Conservation (phyloP, 2,113 vertebrate genomes). For the Vimba vimba region DNA sequence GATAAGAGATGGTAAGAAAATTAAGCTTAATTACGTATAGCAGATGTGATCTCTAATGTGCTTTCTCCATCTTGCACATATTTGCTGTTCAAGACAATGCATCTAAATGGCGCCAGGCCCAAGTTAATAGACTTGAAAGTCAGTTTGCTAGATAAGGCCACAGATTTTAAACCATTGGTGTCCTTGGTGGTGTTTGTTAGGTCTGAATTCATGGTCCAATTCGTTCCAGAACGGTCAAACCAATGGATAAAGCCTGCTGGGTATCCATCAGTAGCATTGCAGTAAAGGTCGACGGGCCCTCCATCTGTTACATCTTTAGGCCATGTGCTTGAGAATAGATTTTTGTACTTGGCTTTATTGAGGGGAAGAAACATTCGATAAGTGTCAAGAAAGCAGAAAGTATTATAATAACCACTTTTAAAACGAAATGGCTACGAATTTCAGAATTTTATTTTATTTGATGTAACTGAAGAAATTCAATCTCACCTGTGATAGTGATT, state of each 20-base stretch:
- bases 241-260: conserved; percentile 67
- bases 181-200: fast-evolving
- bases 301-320: not conserved
- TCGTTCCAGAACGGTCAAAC: conserved; percentile 21
- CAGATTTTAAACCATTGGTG: conserved; percentile 38
- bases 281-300: conserved; percentile 46
- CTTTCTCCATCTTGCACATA: not conserved
- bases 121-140: fast-evolving
- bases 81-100: conserved; percentile 58
- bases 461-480: not conserved
- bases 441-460: not conserved
- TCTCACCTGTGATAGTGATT: conserved; percentile 68
- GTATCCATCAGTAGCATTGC: conserved; percentile 63
- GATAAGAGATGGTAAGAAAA: not conserved
- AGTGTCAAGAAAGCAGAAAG: not conserved
- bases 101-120: conserved; percentile 21
- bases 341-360: conserved; percentile 64
- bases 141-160: conserved; percentile 63
- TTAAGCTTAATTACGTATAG: not conserved
- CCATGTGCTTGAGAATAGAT: conserved; percentile 31
- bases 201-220: conserved; percentile 34
- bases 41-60: fast-evolving
- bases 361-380: not conserved
- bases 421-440: not conserved
- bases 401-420: not conserved